phyloP scores from a whole-genome alignment of 2,797 vertebrate genomes.

The Luscinia megarhynchos region DNA sequence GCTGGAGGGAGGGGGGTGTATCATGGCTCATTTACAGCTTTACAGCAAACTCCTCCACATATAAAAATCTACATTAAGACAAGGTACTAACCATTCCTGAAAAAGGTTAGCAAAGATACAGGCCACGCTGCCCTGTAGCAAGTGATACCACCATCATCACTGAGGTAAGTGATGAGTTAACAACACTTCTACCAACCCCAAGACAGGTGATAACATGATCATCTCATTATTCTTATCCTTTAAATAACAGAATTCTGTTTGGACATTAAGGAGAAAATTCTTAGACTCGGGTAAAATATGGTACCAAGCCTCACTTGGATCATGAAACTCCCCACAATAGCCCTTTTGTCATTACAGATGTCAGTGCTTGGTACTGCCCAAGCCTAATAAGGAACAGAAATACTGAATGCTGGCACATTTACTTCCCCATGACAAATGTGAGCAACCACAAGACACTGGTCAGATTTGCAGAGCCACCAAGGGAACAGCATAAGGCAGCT shows the following conservation, averaged over 20 bases:
- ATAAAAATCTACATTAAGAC: background rate
- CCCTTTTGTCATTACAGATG: background rate
- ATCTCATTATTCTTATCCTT: background rate
- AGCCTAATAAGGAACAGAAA: background rate
- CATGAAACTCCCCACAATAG: background rate
- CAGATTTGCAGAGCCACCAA: background rate
- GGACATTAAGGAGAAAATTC: background rate
- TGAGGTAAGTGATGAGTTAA: background rate
- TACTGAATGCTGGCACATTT: background rate
- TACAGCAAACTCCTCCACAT: background rate
- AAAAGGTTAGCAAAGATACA: background rate
- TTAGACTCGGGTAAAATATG: background rate
- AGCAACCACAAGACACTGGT: background rate
- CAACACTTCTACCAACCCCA: background rate
- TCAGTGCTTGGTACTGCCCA: background rate
- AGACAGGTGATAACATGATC: background rate
- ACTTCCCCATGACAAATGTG: background rate
- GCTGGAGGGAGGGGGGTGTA: background rate
- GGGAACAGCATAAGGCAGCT: rapidly evolving
- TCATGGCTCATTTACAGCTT: background rate
- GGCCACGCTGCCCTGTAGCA: background rate
- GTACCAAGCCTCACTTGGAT: background rate
- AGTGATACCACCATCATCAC: background rate
- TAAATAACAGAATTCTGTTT: background rate
- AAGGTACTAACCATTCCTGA: background rate